Percentiles rank a stretch among this genome's conserved stretches.
Conservation (phyloP, 2,113 vertebrate species). For the Tricholaema leucomelas region DNA sequence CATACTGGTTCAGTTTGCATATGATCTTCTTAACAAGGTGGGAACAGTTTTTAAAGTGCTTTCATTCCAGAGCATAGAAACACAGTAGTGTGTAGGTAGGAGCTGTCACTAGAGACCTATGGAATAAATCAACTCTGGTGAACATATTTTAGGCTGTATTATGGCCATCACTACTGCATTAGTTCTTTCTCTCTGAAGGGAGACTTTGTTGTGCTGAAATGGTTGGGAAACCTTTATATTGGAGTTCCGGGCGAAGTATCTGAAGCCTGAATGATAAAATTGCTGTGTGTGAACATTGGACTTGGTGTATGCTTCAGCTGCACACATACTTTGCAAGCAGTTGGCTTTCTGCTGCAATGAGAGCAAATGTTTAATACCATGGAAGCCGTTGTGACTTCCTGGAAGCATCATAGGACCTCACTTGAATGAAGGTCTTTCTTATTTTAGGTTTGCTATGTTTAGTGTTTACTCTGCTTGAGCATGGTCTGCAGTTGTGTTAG, state of each 20-base stretch:
- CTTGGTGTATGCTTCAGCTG: neutral
- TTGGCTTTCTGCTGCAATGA: neutral
- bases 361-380: neutral
- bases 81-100: neutral
- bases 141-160: neutral
- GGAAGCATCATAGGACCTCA: neutral
- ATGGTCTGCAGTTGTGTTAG: neutral
- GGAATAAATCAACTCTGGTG: neutral
- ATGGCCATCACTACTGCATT: neutral
- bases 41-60: neutral
- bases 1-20: neutral
- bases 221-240: neutral
- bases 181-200: neutral
- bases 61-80: neutral
- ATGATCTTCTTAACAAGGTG: neutral
- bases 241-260: neutral
- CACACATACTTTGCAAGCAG: neutral
- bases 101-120: neutral
- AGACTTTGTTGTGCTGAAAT: neutral
- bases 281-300: neutral
- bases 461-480: neutral
- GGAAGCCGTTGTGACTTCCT: slow-evolving; percentile 15
- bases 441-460: neutral
- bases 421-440: slow-evolving; percentile 8
- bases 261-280: neutral